These are phyloP conservation scores for Dolichoris vasculosae DNA, from an alignment of 1,140 invertebrate genomes.

Conservation along the genomic window DNA sequence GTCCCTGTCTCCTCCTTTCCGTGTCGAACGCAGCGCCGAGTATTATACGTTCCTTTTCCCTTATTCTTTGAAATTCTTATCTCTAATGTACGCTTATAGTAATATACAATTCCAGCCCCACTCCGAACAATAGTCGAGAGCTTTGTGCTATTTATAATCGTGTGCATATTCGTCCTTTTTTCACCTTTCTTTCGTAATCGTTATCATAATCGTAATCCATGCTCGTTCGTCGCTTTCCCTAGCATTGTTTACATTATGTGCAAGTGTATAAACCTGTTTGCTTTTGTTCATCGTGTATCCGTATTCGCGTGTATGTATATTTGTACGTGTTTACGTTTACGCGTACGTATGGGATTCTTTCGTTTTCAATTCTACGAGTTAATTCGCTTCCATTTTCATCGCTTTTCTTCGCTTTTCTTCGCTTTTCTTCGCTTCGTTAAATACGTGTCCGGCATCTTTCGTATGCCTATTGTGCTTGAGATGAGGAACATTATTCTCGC, in stretches of 20 bases:
- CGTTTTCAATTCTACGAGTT: neutral
- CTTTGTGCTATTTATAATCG: constrained; percentile 74
- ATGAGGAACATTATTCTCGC: neutral
- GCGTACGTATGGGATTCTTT: constrained; percentile 31
- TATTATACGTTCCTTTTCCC: neutral
- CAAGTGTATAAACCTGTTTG: neutral
- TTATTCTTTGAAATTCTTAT: constrained; percentile 21
- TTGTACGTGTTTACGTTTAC: neutral
- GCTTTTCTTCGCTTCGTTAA: too few relatives aligned
- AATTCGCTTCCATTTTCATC: neutral
- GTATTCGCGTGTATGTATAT: neutral
- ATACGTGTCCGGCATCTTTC: constrained; percentile 10
- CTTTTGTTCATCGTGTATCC: neutral
- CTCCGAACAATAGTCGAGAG: constrained; percentile 62
- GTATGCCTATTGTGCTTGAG: constrained; percentile 5
- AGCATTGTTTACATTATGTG: constrained; percentile 2
- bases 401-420: neutral
- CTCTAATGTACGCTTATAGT: constrained; percentile 53
- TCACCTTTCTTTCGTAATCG: neutral
- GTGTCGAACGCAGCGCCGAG: neutral
- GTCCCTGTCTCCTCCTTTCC: neutral
- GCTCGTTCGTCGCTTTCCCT: constrained; percentile 1
- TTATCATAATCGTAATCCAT: neutral
- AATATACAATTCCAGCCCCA: constrained; percentile 66
- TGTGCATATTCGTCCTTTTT: constrained; percentile 64